Conservation (phyloP, 2,113 vertebrate genomes). For the Globicephala melas region DNA sequence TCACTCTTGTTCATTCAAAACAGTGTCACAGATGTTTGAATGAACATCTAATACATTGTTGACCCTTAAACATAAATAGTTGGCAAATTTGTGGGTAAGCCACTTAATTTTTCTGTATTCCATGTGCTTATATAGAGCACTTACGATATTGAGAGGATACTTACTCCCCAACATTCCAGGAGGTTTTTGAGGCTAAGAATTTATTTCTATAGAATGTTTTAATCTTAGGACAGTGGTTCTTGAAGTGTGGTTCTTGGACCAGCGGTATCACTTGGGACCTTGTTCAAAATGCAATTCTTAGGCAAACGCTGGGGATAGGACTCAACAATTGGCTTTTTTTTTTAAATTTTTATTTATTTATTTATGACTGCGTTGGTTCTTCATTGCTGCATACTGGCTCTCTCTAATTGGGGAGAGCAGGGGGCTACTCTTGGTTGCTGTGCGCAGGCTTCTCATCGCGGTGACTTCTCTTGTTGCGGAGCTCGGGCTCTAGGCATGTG, state of each 20-base stretch:
- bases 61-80: neutral
- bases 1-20: neutral
- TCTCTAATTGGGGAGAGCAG: neutral
- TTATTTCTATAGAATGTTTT: neutral
- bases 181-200: neutral
- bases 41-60: neutral
- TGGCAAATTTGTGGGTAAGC: neutral
- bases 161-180: neutral
- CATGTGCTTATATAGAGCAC: neutral
- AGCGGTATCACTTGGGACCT: neutral
- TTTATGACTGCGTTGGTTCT: no score
- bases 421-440: rapidly evolving
- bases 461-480: neutral
- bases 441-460: neutral
- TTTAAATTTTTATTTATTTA: no score
- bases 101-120: neutral
- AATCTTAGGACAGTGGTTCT: neutral
- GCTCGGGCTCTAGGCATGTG: neutral
- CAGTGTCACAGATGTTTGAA: neutral
- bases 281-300: neutral
- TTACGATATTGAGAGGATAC: neutral
- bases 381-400: neutral
- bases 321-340: neutral
- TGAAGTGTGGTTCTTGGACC: neutral
- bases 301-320: neutral